Percentiles rank a stretch among this genome's conserved stretches.
Conservation (phyloP, 2,113 vertebrate species). For the Plotosus lineatus region DNA sequence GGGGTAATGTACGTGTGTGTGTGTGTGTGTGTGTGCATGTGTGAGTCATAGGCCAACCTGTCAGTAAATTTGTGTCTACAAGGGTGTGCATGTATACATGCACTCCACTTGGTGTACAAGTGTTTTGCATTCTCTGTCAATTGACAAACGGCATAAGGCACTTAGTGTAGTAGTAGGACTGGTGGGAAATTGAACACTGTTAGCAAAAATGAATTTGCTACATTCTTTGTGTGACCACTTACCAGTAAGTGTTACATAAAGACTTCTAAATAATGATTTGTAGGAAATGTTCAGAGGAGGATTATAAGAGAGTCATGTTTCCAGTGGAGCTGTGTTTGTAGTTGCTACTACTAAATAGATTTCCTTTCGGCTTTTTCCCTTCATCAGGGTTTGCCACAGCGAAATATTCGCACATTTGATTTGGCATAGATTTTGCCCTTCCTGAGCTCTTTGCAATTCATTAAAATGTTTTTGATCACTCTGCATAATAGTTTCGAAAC, state of each 20-base stretch:
- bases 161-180: conserved; percentile 39
- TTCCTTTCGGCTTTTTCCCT: no score
- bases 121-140: conserved; percentile 33
- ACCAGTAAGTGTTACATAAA: conserved; percentile 32
- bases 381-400: no score
- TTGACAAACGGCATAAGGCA: conserved; percentile 42
- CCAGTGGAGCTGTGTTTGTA: neutral
- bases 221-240: conserved; percentile 14
- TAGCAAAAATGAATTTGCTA: conserved; percentile 42
- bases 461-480: no score
- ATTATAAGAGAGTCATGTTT: neutral
- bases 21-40: neutral
- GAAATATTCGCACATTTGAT: no score
- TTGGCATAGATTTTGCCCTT: no score
- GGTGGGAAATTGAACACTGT: conserved; percentile 45
- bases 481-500: no score
- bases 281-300: conserved; percentile 1
- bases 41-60: conserved; percentile 2
- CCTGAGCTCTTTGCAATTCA: no score
- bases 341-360: conserved; percentile 1
- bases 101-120: conserved; percentile 8
- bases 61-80: conserved; percentile 9
- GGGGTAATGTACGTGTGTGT: neutral
- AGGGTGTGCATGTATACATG: conserved; percentile 16
- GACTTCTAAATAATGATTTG: conserved; percentile 34